Base-by-base conservation (phyloP, 2,888 invertebrate species). In the Lepetodrilus schrolli region DNA sequence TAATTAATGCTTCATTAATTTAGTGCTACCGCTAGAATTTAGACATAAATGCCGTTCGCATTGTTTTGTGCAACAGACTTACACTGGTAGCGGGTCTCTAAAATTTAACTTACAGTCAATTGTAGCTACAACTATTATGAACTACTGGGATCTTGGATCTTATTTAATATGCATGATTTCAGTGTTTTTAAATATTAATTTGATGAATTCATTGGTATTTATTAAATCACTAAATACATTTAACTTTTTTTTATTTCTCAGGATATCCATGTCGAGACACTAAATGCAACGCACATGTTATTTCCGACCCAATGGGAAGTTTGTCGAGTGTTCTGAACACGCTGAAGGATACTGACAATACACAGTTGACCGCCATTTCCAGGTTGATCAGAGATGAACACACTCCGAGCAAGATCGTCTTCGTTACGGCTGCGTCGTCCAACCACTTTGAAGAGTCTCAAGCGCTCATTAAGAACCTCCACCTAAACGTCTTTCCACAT, bases 381-480 rank as follows among this genome's bases (percentile, higher is more conserved):
- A 8, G 37, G 10, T 21, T 38, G 7, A 10, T 70, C 50, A 20
- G 17, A 50, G 13, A 49, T 20, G 21, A 50, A 4, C 7, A 49
- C 21, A 48, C 49, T 17, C 7, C 13, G 36, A 70, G 36, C n/a
- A 23, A 70, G 34, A 34, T 70, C 47, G 13, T 38, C 21, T 51
- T 71, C 23, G 71, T 71, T 7, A 71, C 71, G 17, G 71, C 51
- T 21, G 71, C 51, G 2, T 71, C 71, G 1, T n/a, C 51, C 38
- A 71, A 51, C 20, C 71, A 51, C 23, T 71, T 23, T 26, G 1
- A 37, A 13, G 71, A 71, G 26, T 51, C 51, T 4, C 50, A 36
- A 23, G 71, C 71, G 4, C 20, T 71, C 37, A 71, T 71, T 20
- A 36, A 71, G n/a, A 71, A 50, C 34, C 51, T 71, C 10, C 51